These are phyloP conservation scores for Caenorhabditis plicata DNA, from an alignment of 2,888 invertebrate species.

Conservation along the genomic window DNA sequence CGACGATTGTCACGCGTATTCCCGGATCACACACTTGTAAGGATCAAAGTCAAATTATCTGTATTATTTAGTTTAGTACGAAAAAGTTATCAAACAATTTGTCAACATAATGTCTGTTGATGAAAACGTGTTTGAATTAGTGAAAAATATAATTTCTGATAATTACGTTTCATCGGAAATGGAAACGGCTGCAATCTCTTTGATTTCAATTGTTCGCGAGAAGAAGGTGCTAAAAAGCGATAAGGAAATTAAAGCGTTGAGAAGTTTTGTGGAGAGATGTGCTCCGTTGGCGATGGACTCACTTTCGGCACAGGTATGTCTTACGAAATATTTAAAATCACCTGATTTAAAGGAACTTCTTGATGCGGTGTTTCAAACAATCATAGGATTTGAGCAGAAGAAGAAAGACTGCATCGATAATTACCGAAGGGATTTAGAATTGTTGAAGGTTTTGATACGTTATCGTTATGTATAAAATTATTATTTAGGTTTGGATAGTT, in stretches of 20 bases:
- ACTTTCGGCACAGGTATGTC: constrained; percentile 6
- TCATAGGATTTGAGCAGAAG: constrained; percentile 2
- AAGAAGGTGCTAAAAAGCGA: constrained; percentile 5
- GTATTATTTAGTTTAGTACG: constrained; percentile 8
- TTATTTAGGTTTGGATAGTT: constrained; percentile 14
- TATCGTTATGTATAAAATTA: neutral
- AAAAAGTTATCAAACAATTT: constrained; percentile 12
- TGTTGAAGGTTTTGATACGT: constrained; percentile 1
- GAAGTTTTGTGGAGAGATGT: constrained; percentile 17
- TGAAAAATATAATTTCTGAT: constrained; percentile 20
- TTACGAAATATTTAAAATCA: neutral
- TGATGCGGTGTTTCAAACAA: constrained; percentile 6
- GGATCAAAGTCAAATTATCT: neutral
- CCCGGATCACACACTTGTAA: constrained; percentile 8
- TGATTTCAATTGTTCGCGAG: neutral
- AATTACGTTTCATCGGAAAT: constrained; percentile 14
- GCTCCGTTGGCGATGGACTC: constrained; percentile 17
- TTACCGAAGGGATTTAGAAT: constrained; percentile 8
- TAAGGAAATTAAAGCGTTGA: neutral
- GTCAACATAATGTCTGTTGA: constrained; percentile 28
- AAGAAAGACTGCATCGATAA: constrained; percentile 4
- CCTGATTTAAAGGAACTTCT: constrained; percentile 7
- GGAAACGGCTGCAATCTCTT: constrained; percentile 7
- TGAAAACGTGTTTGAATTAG: constrained; percentile 10
- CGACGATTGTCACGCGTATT: constrained; percentile 16